These are phyloP conservation scores for Neodiprion pinetum DNA, from an alignment of 1,140 invertebrate species.

Conservation along the genomic window DNA sequence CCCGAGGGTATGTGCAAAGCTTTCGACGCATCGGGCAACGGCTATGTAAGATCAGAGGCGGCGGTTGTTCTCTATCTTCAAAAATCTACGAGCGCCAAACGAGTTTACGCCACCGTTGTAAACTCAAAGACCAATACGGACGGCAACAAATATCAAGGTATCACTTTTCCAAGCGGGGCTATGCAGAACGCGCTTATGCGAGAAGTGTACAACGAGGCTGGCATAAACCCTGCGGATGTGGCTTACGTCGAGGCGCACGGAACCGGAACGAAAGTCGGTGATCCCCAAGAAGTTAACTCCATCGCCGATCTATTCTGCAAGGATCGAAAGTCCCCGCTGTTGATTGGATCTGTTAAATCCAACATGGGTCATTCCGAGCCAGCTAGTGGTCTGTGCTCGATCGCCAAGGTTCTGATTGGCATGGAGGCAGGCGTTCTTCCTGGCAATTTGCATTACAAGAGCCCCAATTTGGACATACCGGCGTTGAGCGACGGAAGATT, in stretches of 20 bases:
- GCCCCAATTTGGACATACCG: conserved; percentile 88
- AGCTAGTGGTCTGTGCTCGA: conserved; percentile 87
- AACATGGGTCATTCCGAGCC: conserved; percentile 98
- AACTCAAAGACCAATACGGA: conserved; percentile 90
- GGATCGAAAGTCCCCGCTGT: conserved; percentile 77
- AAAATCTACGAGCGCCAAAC: conserved; percentile 73
- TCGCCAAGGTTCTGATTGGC: conserved; percentile 90
- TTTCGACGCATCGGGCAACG: conserved; percentile 89
- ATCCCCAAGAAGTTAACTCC: conserved; percentile 95
- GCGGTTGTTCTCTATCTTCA: conserved; percentile 84
- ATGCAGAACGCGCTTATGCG: conserved; percentile 88
- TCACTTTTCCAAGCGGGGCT: conserved; percentile 88
- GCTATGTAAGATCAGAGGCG: conserved; percentile 93
- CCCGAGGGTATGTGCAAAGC: conserved; percentile 90
- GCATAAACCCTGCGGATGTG: conserved; percentile 82
- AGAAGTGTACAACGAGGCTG: conserved; percentile 84
- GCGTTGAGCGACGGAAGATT: conserved; percentile 85
- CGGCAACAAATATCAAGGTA: conserved; percentile 86
- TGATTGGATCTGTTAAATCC: conserved; percentile 95
- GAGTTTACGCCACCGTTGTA: conserved; percentile 87
- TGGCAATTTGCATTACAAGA: conserved; percentile 87
- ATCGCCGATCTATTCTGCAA: conserved; percentile 93
- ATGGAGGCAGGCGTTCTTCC: conserved; percentile 90
- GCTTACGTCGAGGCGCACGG: conserved; percentile 95
- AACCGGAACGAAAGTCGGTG: conserved; percentile 93